phyloP scores from a whole-genome alignment of 2,113 vertebrate genomes.

The Apodemus sylvaticus region DNA sequence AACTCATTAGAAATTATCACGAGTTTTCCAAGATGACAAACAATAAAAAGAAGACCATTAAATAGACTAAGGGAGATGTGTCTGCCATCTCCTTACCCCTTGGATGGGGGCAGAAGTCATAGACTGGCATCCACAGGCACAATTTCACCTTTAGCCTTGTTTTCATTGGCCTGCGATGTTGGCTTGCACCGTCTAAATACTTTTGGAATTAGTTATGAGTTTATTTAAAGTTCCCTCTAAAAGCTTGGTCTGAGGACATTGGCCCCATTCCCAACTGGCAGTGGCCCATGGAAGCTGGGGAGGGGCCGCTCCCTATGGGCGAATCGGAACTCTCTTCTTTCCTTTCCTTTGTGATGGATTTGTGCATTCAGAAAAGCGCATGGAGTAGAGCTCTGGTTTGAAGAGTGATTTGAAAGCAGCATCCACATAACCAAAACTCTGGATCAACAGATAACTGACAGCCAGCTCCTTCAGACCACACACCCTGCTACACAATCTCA shows the following conservation, averaged over 20 bases:
- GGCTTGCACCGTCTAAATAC: conserved; percentile 26
- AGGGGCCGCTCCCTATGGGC: not conserved
- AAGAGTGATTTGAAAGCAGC: conserved; percentile 4
- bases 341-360: not conserved
- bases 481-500: not conserved
- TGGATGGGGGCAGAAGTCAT: not conserved
- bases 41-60: not conserved
- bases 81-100: not conserved
- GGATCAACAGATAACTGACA: not conserved
- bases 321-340: not conserved
- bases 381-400: not conserved
- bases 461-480: not conserved
- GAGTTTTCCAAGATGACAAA: not conserved
- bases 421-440: not conserved
- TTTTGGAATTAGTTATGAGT: conserved; percentile 12
- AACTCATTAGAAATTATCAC: not conserved
- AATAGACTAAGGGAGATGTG: not conserved
- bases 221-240: conserved; percentile 18
- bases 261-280: not conserved
- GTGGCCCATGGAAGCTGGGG: not conserved
- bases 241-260: not conserved
- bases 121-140: not conserved
- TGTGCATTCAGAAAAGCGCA: not conserved
- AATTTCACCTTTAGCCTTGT: not conserved
- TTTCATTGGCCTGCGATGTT: not conserved